A percentile compares a stretch with the other conserved stretches of the same genome.
These are phyloP conservation scores for Lasius platythorax DNA, from an alignment of 2,888 invertebrate genomes.

Conservation along the genomic window DNA sequence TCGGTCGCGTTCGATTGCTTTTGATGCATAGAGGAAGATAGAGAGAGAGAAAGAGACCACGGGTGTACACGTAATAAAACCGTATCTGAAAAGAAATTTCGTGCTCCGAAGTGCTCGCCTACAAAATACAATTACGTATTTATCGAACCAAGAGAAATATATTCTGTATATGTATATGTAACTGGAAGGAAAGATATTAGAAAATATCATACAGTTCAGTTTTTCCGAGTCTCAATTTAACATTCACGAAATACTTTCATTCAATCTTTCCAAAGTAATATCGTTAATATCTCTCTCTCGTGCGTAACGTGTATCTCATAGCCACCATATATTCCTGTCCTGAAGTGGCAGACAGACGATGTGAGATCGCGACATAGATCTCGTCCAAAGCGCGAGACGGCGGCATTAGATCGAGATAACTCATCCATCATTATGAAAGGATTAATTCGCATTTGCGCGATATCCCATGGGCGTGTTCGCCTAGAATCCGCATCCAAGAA, in stretches of 20 bases:
- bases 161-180: neutral
- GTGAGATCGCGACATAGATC: slow-evolving; percentile 30
- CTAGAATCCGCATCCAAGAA: slow-evolving; percentile 33
- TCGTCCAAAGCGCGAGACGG: slow-evolving; percentile 5
- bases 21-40: slow-evolving; percentile 5
- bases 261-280: neutral
- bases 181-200: neutral
- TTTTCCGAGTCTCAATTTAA: slow-evolving; percentile 1
- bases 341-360: slow-evolving; percentile 27
- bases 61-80: slow-evolving; percentile 54
- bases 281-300: slow-evolving; percentile 7
- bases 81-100: slow-evolving; percentile 41
- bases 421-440: slow-evolving; percentile 35
- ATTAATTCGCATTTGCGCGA: slow-evolving; percentile 49
- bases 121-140: slow-evolving; percentile 72
- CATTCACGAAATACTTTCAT: neutral
- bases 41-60: neutral
- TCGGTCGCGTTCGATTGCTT: slow-evolving; percentile 39
- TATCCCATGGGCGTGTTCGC: slow-evolving; percentile 29
- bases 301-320: neutral
- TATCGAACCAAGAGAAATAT: slow-evolving; percentile 53
- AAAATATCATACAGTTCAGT: neutral
- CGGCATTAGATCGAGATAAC: slow-evolving; percentile 45
- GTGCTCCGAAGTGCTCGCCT: slow-evolving; percentile 47
- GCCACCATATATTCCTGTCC: slow-evolving; percentile 8